phyloP scores from a whole-genome alignment of 2,888 invertebrate genomes.

The Andricus quercusramuli region DNA sequence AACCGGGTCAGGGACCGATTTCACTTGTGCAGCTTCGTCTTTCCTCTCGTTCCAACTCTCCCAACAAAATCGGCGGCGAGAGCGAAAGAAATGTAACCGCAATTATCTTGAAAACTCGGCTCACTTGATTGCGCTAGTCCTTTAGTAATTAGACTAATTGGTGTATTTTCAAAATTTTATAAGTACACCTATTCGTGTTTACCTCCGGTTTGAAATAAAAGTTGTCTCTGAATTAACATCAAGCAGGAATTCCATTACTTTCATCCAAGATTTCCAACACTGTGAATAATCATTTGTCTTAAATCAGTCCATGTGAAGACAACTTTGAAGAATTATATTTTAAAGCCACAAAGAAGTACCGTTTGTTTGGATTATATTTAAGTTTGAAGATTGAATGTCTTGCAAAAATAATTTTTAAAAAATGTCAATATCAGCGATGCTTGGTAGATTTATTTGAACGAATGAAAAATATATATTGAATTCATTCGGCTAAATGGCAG shows the following conservation, averaged over 20 bases:
- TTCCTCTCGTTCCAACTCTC: slow-evolving; percentile 44
- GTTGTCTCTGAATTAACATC: neutral
- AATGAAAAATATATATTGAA: slow-evolving; percentile 5
- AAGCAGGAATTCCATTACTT: neutral
- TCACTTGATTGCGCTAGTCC: slow-evolving; percentile 9
- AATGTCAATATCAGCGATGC: neutral
- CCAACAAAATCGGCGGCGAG: slow-evolving; percentile 38
- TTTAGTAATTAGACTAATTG: slow-evolving; percentile 10
- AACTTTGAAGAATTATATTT: neutral
- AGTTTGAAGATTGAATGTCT: neutral
- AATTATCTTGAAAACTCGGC: slow-evolving; percentile 40
- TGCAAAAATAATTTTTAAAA: neutral
- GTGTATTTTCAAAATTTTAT: slow-evolving; percentile 9
- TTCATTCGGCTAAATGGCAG: neutral
- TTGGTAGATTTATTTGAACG: neutral
- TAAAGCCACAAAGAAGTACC: neutral
- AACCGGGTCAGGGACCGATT: slow-evolving; percentile 66
- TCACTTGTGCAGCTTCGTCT: slow-evolving; percentile 45
- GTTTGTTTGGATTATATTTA: neutral
- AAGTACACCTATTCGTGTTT: neutral
- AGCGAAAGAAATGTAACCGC: slow-evolving; percentile 35
- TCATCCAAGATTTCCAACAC: neutral
- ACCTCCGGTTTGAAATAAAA: neutral
- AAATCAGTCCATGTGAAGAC: neutral
- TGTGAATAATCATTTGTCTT: neutral